Conservation (phyloP, 2,113 vertebrate genomes). For the Chionis minor region DNA sequence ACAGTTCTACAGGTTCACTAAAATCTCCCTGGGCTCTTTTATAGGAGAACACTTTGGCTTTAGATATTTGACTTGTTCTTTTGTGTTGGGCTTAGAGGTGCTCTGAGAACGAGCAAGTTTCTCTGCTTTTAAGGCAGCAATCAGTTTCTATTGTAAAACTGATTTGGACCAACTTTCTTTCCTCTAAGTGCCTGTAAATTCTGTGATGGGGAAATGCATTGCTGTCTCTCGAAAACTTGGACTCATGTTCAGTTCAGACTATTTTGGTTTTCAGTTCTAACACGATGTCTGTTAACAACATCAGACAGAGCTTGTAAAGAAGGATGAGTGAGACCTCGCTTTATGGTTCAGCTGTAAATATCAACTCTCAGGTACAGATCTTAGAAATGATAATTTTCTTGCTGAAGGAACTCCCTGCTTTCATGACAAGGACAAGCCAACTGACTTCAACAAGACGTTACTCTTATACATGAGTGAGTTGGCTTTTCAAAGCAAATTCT, state of each 20-base stretch:
- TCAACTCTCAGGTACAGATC: not conserved
- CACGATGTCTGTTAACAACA: not conserved
- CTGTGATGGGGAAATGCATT: not conserved
- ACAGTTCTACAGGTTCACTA: not conserved
- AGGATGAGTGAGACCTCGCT: not conserved
- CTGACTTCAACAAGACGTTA: not conserved
- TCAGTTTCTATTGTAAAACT: not conserved
- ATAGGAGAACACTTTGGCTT: not conserved
- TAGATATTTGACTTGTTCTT: not conserved
- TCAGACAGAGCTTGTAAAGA: not conserved
- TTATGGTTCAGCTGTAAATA: not conserved
- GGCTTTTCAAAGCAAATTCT: not conserved
- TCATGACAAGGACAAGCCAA: not conserved
- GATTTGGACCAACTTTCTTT: not conserved
- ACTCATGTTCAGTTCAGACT: not conserved
- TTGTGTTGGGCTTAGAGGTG: not conserved
- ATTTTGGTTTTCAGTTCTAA: not conserved
- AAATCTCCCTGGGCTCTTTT: not conserved
- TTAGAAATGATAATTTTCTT: not conserved
- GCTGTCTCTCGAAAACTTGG: fast-evolving
- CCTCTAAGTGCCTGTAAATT: not conserved
- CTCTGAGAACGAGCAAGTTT: not conserved
- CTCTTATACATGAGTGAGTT: not conserved
- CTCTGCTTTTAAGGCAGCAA: not conserved
- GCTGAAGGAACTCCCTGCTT: not conserved